Percentiles rank a stretch among this genome's conserved stretches.
phyloP scores from a whole-genome alignment of 2,797 vertebrate species.

The Rhynchonycteris naso region DNA sequence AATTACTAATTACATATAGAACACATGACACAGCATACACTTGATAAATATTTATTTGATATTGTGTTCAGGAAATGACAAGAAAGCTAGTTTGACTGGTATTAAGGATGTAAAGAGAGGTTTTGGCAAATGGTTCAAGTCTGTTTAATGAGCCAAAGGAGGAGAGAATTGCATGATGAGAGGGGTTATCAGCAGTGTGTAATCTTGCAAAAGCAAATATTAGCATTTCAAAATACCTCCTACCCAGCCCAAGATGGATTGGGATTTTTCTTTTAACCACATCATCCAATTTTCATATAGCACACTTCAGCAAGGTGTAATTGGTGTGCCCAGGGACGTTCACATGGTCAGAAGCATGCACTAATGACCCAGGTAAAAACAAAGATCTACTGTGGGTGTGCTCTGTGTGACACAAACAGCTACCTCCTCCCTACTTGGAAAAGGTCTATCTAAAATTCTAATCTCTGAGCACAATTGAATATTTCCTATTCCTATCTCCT shows the following conservation, averaged over 20 bases:
- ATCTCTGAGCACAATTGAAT: constrained; percentile 63
- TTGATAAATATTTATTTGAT: constrained; percentile 42
- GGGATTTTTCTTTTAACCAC: constrained; percentile 54
- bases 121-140: constrained; percentile 17
- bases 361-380: constrained; percentile 67
- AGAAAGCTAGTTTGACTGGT: constrained; percentile 39
- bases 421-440: constrained; percentile 22
- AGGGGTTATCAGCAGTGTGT: constrained; percentile 23
- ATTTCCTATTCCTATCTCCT: constrained; percentile 68
- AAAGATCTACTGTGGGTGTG: not conserved
- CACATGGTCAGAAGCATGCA: not conserved
- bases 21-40: not conserved
- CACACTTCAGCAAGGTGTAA: constrained; percentile 60
- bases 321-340: constrained; percentile 12
- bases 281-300: constrained; percentile 8
- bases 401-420: constrained; percentile 19
- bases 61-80: constrained; percentile 45
- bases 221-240: constrained; percentile 65
- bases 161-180: not conserved
- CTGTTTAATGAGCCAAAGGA: constrained; percentile 16
- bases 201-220: constrained; percentile 64
- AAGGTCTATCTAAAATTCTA: constrained; percentile 57
- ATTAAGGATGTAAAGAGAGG: constrained; percentile 13
- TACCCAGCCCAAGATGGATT: constrained; percentile 47
- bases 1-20: not conserved